Evolutionary conservation across 2,797 vertebrate species (phyloP), one percentile per base, ranked within the genome.

Genomic region (Chiroxiphia lanceolata): DNA sequence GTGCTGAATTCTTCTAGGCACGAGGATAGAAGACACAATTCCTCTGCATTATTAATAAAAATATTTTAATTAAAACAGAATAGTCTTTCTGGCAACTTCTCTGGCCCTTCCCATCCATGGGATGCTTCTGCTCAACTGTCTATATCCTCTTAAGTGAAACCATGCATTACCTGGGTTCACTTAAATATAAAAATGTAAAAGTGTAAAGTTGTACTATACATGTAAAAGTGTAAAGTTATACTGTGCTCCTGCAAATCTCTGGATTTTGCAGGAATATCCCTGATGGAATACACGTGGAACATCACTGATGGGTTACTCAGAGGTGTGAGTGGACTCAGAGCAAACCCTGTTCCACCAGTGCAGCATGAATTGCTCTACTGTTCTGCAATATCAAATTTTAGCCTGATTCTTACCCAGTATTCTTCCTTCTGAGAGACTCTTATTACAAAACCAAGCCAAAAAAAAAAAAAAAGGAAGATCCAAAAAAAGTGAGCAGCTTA

Each of bases 161-260:
- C 17, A 13, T 2, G 0, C 13, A 4, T n/a, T 16, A 16, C 57
- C 13, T 47, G 15, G 60, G 19, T 63, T 42, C 38, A 31, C 25
- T 42, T 42, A 22, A 63, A 22, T 42, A 19, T 42, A 42, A 31
- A 63, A 31, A 14, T 22, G 56, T 57, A 4, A 10, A 21, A 42
- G 5, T 6, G 2, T 23, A 2, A 42, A 47, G 9, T 4, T 31
- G 4, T 2, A 1, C 27, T 4, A 0, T 0, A 2, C 12, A 11
- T 36, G 50, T 53, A 4, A 16, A 20, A 42, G 5, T 9, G 3
- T 25, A 3, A 40, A 45, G 10, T 4, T 23, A 4, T 2, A 1
- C 29, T 3, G 1, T 0, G 1, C 12, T 26, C 12, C 59, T 59
- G 13, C 9, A 27, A 22, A 7, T 3, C 25, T 48, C 33, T 13